Evolutionary conservation across 2,888 invertebrate genomes (phyloP).

Genomic region (Hyles lineata): DNA sequence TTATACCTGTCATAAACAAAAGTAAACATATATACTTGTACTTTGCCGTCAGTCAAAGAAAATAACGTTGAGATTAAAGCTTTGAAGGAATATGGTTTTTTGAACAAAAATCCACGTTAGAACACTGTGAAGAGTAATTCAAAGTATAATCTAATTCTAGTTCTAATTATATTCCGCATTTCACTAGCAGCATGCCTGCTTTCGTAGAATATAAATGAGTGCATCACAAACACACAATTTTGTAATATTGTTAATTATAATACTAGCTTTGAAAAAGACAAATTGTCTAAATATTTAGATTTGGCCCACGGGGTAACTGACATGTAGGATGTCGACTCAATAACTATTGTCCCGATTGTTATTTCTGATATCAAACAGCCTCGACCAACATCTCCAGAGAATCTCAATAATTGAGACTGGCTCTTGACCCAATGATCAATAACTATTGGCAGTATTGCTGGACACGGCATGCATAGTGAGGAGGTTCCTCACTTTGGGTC

Average conservation of each 20-base stretch:
- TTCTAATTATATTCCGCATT: not conserved
- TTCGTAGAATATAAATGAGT: not conserved
- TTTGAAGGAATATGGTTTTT: not conserved
- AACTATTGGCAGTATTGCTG: too few relatives aligned
- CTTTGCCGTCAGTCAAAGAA: not conserved
- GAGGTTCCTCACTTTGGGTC: too few relatives aligned
- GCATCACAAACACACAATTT: not conserved
- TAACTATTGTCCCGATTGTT: too few relatives aligned
- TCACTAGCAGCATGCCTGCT: not conserved
- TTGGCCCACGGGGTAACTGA: too few relatives aligned
- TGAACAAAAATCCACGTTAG: not conserved
- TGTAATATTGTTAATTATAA: not conserved
- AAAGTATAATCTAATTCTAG: not conserved
- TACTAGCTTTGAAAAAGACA: not conserved
- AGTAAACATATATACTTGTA: not conserved
- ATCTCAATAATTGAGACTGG: too few relatives aligned
- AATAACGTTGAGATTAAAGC: not conserved
- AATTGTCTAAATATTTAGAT: too few relatives aligned
- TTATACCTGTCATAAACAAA: slow-evolving; percentile 1
- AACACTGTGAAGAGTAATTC: not conserved
- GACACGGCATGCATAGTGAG: too few relatives aligned
- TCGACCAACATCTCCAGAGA: too few relatives aligned
- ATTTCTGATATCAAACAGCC: too few relatives aligned
- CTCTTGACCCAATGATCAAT: too few relatives aligned
- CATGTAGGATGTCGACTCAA: too few relatives aligned